A percentile compares a stretch with the other conserved stretches of the same genome.
Evolutionary conservation across 2,888 invertebrate genomes (phyloP).

Genomic region (Cataglyphis altisquamis): DNA sequence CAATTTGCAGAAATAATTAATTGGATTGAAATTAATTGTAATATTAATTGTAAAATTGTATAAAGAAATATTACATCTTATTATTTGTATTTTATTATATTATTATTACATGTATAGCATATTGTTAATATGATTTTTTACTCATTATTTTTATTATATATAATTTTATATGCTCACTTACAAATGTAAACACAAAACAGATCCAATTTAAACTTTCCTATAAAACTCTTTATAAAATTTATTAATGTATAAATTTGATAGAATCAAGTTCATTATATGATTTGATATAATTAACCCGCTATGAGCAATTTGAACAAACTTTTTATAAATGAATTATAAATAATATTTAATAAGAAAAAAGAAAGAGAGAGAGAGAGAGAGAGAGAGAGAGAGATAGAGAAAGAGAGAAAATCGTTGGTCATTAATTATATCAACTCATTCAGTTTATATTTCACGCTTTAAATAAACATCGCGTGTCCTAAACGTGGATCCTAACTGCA

Average conservation of each 20-base stretch:
- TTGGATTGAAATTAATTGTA: background rate
- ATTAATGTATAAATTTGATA: slow-evolving; percentile 2
- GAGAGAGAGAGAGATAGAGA: background rate
- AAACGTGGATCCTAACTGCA: too few relatives aligned
- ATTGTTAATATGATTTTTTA: background rate
- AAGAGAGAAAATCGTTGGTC: background rate
- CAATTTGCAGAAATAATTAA: background rate
- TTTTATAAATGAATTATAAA: slow-evolving; percentile 16
- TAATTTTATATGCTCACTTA: background rate
- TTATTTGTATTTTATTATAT: background rate
- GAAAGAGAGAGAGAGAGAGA: background rate
- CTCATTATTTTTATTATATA: background rate
- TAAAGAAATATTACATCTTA: background rate
- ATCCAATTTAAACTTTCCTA: background rate
- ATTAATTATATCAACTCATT: slow-evolving; percentile 36
- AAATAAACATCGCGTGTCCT: slow-evolving; percentile 9
- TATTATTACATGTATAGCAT: background rate
- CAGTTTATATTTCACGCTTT: slow-evolving; percentile 22
- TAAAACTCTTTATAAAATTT: background rate
- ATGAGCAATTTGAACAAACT: slow-evolving; percentile 28
- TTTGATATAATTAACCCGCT: slow-evolving; percentile 24
- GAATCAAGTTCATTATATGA: slow-evolving; percentile 21
- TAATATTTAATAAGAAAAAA: slow-evolving; percentile 27
- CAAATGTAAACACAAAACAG: background rate
- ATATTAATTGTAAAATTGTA: background rate